These are phyloP conservation scores for Spodoptera littoralis DNA, from an alignment of 2,888 invertebrate species.

Conservation along the genomic window DNA sequence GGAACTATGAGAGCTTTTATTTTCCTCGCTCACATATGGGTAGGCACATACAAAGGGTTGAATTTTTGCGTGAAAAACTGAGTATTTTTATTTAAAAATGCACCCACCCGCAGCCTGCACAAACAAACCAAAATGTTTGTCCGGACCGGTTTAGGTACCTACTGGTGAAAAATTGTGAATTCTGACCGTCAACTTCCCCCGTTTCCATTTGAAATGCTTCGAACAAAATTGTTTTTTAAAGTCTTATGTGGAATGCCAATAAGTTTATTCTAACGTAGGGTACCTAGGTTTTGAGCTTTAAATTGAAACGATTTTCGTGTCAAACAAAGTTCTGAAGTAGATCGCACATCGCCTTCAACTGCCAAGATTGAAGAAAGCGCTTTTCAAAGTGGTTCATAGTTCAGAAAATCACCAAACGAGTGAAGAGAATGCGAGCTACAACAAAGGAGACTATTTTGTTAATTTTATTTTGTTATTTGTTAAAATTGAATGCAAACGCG, in stretches of 20 bases:
- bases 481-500: no score
- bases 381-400: constrained; percentile 49
- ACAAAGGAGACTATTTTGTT: constrained; percentile 13
- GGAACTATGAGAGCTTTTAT: constrained; percentile 18
- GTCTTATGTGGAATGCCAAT: constrained; percentile 1
- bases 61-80: constrained; percentile 35
- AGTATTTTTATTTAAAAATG: constrained; percentile 44
- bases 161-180: constrained; percentile 33
- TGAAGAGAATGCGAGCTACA: constrained; percentile 10
- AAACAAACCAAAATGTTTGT: constrained; percentile 42
- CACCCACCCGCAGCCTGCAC: constrained; percentile 36
- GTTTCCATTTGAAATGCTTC: constrained; percentile 9
- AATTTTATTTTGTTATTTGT: no score
- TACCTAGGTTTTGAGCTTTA: constrained; percentile 23
- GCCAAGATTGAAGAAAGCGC: constrained; percentile 39
- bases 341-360: constrained; percentile 55
- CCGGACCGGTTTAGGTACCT: constrained; percentile 23
- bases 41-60: constrained; percentile 24
- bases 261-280: neutral
- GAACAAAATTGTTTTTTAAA: neutral
- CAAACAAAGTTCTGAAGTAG: constrained; percentile 62
- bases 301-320: constrained; percentile 71
- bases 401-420: constrained; percentile 27
- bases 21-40: constrained; percentile 16
- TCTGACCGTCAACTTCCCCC: constrained; percentile 28